A percentile compares a stretch with the other conserved stretches of the same genome.
phyloP scores from a whole-genome alignment of 2,888 invertebrate genomes.

The Diaperis boleti region DNA sequence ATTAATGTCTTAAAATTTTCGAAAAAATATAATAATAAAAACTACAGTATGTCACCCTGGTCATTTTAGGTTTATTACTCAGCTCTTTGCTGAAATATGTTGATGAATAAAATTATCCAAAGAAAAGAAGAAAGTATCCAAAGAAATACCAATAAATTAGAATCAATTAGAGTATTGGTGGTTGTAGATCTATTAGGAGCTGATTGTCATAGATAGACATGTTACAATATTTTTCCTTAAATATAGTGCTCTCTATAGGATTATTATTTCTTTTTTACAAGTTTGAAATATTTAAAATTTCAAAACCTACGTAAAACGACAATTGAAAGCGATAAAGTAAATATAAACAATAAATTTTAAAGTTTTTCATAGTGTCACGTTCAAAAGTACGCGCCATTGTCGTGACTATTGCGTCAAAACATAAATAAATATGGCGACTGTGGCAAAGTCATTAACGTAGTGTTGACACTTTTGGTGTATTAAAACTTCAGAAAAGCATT shows the following conservation, averaged over 20 bases:
- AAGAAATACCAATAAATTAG: too few relatives aligned
- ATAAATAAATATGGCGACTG: slow-evolving; percentile 43
- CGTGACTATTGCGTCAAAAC: slow-evolving; percentile 28
- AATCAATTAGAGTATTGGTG: background rate
- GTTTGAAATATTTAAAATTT: background rate
- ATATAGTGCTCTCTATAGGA: too few relatives aligned
- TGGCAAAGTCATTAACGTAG: slow-evolving; percentile 29
- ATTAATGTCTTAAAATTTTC: too few relatives aligned
- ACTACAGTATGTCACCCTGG: too few relatives aligned
- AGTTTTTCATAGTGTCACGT: background rate
- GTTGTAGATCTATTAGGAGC: background rate
- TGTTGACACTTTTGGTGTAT: slow-evolving; percentile 34
- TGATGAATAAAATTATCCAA: too few relatives aligned
- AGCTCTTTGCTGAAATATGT: too few relatives aligned
- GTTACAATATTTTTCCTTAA: background rate
- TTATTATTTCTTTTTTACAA: background rate
- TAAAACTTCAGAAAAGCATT: slow-evolving; percentile 8
- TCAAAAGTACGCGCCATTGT: background rate
- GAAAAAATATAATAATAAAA: too few relatives aligned
- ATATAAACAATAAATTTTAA: background rate
- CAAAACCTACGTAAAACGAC: too few relatives aligned
- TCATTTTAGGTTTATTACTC: too few relatives aligned
- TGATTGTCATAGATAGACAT: background rate
- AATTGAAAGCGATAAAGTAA: too few relatives aligned
- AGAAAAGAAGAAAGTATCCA: too few relatives aligned